These are phyloP conservation scores for Pandion haliaetus DNA, from an alignment of 2,113 vertebrate genomes.

Conservation along the genomic window DNA sequence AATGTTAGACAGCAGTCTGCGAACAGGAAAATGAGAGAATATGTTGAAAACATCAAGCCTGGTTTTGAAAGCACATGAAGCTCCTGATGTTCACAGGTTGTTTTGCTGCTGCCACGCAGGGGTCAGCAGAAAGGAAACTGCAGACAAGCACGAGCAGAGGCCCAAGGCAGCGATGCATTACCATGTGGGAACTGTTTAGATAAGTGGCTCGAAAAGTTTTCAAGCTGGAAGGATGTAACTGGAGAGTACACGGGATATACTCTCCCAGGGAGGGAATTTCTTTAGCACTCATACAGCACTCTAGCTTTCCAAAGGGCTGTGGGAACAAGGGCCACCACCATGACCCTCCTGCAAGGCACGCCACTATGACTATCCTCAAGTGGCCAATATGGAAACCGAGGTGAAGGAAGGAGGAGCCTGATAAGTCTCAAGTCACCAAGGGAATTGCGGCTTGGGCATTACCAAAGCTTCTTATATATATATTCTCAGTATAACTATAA, in stretches of 20 bases:
- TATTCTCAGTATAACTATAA: background rate
- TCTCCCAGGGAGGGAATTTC: background rate
- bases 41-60: conserved; percentile 43
- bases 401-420: background rate
- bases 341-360: background rate
- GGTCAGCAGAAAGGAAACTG: background rate
- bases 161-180: background rate
- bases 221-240: background rate
- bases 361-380: background rate
- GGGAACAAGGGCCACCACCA: background rate
- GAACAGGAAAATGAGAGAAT: background rate
- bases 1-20: conserved; percentile 36
- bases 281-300: background rate
- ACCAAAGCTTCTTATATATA: background rate
- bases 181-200: background rate
- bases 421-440: background rate
- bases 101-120: background rate
- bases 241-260: background rate
- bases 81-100: background rate
- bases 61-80: background rate
- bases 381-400: background rate
- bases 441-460: background rate
- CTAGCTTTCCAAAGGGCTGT: background rate
- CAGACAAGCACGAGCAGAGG: background rate
- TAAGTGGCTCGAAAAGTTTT: background rate